Base-by-base conservation (phyloP, 2,888 invertebrate species). In the Lymantria dispar region DNA sequence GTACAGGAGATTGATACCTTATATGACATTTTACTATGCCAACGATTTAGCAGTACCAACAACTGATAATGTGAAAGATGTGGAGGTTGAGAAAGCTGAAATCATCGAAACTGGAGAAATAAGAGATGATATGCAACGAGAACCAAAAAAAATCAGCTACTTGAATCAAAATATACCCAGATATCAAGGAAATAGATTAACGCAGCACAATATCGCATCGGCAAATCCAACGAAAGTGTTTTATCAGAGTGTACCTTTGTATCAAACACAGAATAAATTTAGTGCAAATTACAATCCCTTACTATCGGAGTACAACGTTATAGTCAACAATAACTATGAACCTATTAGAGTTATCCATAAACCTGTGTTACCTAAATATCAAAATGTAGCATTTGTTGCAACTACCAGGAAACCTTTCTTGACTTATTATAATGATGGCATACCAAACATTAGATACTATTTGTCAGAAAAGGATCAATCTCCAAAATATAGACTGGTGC, bases 21-120 rank as follows among this genome's bases (percentile, higher is more conserved):
- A 96, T 78, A 95, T 95, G 93, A 96, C 95, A 36, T 97, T 95
- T 82, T 96, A 96, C 78, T 88, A 94, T n/a, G 93, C 91, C 40
- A 93, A 94, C 52, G 93, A 94, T 70, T 82, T 93, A 58, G 73
- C 71, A 80, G 86, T 73, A 75, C 92, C 72, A 54, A 87, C 80
- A 47, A 86, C 78, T 57, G 85, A 80, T 42, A 77, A 62, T 45
- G 50, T 68, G 0, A 84, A 80, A 50, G 77, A 77, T 50, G 68
- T 91, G 31, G 87, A 86, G 69, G 81, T 90, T 13, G 85, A 90
- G 72, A 91, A 91, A 62, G 87, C 85, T 38, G 74, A 89, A 67
- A 82, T 90, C 48, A 56, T 87, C 22, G 84, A 88, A 67, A 73
- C 84, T 14, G 70, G 77, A 54, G 71, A 74, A 41, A 48, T 78